Evolutionary conservation across 2,113 vertebrate species (phyloP).

Genomic region (Motacilla alba): DNA sequence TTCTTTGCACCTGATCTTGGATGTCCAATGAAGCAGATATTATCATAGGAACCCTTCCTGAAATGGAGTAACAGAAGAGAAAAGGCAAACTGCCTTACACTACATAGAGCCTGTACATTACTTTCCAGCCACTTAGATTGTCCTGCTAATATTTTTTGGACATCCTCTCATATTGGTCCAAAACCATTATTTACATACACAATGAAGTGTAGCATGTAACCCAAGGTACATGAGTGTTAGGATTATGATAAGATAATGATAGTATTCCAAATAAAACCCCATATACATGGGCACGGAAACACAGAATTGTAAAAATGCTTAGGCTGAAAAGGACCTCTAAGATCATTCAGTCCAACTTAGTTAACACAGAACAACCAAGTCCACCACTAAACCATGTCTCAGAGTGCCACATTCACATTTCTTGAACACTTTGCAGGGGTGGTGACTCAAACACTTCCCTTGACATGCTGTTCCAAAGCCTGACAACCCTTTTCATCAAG

Average conservation of each 20-base stretch:
- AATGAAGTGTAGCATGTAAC: neutral
- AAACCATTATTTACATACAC: neutral
- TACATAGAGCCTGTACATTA: neutral
- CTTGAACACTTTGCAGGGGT: neutral
- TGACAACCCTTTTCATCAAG: neutral
- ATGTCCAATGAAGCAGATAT: neutral
- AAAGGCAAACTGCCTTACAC: neutral
- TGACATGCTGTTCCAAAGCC: neutral
- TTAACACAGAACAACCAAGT: neutral
- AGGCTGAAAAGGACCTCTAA: neutral
- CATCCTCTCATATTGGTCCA: neutral
- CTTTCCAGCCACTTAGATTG: neutral
- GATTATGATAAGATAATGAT: neutral
- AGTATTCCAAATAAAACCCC: neutral
- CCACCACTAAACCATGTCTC: neutral
- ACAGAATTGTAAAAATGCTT: accelerated
- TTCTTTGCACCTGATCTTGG: neutral
- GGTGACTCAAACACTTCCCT: neutral
- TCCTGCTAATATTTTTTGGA: neutral
- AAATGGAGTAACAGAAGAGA: neutral
- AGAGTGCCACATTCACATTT: neutral
- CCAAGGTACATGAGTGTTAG: neutral
- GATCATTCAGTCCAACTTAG: neutral
- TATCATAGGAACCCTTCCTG: neutral
- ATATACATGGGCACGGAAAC: neutral